Evolutionary conservation across 2,113 vertebrate genomes (phyloP).

Genomic region (Menura novaehollandiae): DNA sequence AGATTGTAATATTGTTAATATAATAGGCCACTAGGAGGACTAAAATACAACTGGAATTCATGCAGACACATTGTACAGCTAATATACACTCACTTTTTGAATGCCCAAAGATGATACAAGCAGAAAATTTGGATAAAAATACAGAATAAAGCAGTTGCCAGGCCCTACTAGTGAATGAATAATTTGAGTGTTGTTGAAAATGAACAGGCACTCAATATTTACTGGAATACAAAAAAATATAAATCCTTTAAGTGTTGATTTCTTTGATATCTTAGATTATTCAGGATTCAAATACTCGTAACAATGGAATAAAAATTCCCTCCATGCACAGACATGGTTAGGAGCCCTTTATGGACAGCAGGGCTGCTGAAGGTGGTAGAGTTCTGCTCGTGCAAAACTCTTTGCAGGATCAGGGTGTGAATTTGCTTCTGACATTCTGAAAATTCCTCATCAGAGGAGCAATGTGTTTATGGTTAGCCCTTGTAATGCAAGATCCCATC

Average conservation of each 20-base stretch:
- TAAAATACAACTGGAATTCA: constrained; percentile 59
- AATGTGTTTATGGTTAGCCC: neutral
- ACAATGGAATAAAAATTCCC: neutral
- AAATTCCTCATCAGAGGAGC: neutral
- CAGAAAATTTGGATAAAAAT: constrained; percentile 34
- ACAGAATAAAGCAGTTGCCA: constrained; percentile 23
- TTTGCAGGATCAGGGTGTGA: neutral
- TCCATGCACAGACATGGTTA: rapidly evolving
- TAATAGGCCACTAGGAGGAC: constrained; percentile 62
- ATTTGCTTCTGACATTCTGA: neutral
- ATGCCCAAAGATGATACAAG: neutral
- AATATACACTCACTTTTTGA: neutral
- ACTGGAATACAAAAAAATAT: neutral
- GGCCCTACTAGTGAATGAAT: neutral
- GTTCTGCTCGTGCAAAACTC: neutral
- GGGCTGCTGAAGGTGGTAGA: neutral
- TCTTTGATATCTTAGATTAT: neutral
- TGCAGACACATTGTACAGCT: neutral
- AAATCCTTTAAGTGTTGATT: neutral
- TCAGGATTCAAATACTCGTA: neutral
- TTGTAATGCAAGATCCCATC: neutral
- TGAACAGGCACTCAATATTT: neutral
- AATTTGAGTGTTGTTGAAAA: neutral
- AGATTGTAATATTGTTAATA: neutral
- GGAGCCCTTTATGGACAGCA: neutral